These are phyloP conservation scores for Tetropium fuscum DNA, from an alignment of 2,888 invertebrate species.

Conservation along the genomic window DNA sequence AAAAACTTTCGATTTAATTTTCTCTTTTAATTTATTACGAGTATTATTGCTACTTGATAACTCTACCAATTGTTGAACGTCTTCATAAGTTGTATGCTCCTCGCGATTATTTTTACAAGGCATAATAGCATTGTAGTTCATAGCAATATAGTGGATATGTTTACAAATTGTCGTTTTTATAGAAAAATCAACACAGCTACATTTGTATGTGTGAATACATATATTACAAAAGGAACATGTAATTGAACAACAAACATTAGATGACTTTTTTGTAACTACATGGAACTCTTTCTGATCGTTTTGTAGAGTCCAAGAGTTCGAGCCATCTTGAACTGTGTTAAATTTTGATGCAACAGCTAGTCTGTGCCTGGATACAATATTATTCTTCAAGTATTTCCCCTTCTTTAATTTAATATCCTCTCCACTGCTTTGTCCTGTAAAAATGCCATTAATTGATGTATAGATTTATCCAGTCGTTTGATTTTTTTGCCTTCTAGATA, in stretches of 20 bases:
- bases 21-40: too few relatives aligned
- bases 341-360: too few relatives aligned
- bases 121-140: too few relatives aligned
- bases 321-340: not conserved
- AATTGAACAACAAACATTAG: not conserved
- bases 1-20: too few relatives aligned
- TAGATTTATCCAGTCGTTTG: slow-evolving; percentile 22
- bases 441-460: not conserved
- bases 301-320: not conserved
- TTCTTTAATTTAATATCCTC: not conserved
- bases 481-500: slow-evolving; percentile 22
- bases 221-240: not conserved
- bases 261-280: not conserved
- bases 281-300: not conserved
- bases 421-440: not conserved
- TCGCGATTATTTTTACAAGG: too few relatives aligned
- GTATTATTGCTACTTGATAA: too few relatives aligned
- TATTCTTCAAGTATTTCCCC: too few relatives aligned
- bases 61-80: too few relatives aligned
- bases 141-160: not conserved
- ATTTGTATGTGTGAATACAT: not conserved
- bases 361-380: too few relatives aligned
- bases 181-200: not conserved
- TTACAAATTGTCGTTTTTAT: not conserved
- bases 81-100: too few relatives aligned